Conservation (phyloP, 2,888 invertebrate species). For the Polylopha cassiicola region DNA sequence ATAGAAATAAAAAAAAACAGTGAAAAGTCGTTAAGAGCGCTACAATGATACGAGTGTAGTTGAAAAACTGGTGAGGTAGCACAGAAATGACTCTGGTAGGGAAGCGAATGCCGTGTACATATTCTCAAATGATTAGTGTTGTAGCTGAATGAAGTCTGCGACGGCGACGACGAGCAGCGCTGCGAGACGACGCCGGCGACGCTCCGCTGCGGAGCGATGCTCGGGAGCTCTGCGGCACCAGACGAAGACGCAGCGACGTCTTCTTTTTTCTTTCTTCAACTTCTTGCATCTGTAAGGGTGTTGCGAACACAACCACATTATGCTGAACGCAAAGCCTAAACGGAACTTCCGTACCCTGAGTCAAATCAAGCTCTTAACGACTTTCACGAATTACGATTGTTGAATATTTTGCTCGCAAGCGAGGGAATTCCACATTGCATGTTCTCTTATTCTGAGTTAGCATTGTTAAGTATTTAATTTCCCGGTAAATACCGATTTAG, state of each 20-base stretch:
- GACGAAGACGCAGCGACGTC: slow-evolving; percentile 18
- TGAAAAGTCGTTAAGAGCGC: slow-evolving; percentile 61
- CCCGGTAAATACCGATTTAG: slow-evolving; percentile 77
- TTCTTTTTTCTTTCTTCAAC: slow-evolving; percentile 52
- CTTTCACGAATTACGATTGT: slow-evolving; percentile 33
- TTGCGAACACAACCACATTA: slow-evolving; percentile 77
- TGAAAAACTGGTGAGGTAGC: slow-evolving; percentile 25
- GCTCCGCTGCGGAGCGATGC: slow-evolving; percentile 29
- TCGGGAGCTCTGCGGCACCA: slow-evolving; percentile 24
- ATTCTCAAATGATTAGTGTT: slow-evolving; percentile 43
- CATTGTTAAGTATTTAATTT: slow-evolving; percentile 72
- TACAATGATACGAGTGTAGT: slow-evolving; percentile 14
- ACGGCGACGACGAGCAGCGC: slow-evolving; percentile 33
- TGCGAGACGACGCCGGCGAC: slow-evolving; percentile 13
- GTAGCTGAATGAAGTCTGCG: slow-evolving; percentile 31
- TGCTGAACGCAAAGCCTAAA: slow-evolving; percentile 71
- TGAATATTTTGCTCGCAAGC: slow-evolving; percentile 30
- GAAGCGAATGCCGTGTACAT: slow-evolving; percentile 50
- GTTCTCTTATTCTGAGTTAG: slow-evolving; percentile 56
- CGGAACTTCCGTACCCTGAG: slow-evolving; percentile 68
- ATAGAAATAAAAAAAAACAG: slow-evolving; percentile 31
- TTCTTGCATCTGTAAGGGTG: slow-evolving; percentile 73
- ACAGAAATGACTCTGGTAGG: slow-evolving; percentile 66
- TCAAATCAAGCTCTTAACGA: slow-evolving; percentile 63
- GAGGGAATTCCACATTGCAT: slow-evolving; percentile 51